These are phyloP conservation scores for Zeuzera pyrina DNA, from an alignment of 2,888 invertebrate species.

Conservation along the genomic window DNA sequence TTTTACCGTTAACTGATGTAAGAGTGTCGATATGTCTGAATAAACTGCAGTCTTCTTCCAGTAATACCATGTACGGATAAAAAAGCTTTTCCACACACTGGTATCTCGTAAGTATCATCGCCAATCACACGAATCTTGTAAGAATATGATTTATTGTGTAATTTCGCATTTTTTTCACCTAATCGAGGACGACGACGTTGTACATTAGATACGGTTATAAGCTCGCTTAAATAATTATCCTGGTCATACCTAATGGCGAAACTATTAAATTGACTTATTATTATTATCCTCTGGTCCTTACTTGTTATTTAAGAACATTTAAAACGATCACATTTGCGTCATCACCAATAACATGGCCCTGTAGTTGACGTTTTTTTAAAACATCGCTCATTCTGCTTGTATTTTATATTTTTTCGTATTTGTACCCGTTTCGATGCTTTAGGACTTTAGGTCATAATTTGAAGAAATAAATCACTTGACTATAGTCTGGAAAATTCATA, in stretches of 20 bases:
- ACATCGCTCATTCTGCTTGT: too few species aligned
- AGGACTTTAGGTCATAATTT: too few species aligned
- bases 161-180: constrained; percentile 5
- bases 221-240: constrained; percentile 6
- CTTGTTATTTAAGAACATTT: too few species aligned
- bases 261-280: constrained; percentile 5
- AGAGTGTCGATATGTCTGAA: constrained; percentile 5
- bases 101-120: constrained; percentile 4
- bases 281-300: too few species aligned
- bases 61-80: constrained; percentile 2
- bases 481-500: too few species aligned
- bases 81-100: constrained; percentile 6
- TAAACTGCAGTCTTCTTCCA: constrained; percentile 5
- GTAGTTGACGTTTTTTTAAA: too few species aligned
- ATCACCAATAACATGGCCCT: too few species aligned
- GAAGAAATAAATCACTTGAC: too few species aligned
- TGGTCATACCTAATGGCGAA: constrained; percentile 6
- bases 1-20: constrained; percentile 1
- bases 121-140: constrained; percentile 7
- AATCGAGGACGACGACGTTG: constrained; percentile 4
- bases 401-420: too few species aligned
- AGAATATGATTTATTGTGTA: constrained; percentile 5
- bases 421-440: too few species aligned
- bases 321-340: too few species aligned
- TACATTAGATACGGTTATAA: constrained; percentile 4